Conservation (phyloP, 30 jellyfish, hydroid and myxozoan genomes). For the Hydractinia echinata region DNA sequence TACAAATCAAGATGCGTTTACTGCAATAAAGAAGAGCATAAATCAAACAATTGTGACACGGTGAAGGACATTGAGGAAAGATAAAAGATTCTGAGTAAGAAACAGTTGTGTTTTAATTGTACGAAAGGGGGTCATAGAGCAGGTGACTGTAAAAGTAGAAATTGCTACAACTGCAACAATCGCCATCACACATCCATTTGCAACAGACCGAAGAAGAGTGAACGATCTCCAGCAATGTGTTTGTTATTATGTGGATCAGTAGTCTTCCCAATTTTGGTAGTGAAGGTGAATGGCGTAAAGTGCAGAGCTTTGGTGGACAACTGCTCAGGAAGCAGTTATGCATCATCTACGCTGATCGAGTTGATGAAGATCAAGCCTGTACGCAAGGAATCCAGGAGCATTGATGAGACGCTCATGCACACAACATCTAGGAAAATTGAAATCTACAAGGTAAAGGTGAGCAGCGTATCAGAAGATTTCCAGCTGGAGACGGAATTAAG, state of each 20-base stretch:
- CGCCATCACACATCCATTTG: slow-evolving; percentile 52
- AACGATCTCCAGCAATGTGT: slow-evolving; percentile 23
- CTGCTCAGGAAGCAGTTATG: slow-evolving; percentile 65
- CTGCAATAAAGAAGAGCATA: too few relatives aligned
- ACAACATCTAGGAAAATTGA: background rate
- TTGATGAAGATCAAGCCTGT: slow-evolving; percentile 25
- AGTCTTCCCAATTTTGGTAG: slow-evolving; percentile 40
- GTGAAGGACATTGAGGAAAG: too few relatives aligned
- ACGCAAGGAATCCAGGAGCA: slow-evolving; percentile 36
- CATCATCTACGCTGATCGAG: slow-evolving; percentile 48
- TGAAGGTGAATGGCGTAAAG: slow-evolving; percentile 36
- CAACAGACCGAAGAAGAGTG: slow-evolving; percentile 30
- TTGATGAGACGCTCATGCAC: slow-evolving; percentile 39
- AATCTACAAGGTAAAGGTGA: too few relatives aligned
- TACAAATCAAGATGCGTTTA: too few relatives aligned
- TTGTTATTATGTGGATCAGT: slow-evolving; percentile 37
- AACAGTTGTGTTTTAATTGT: too few relatives aligned
- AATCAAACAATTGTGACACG: too few relatives aligned
- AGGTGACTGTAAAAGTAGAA: too few relatives aligned
- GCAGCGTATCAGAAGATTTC: too few relatives aligned
- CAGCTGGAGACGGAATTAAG: background rate
- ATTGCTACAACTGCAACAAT: too few relatives aligned
- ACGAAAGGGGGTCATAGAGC: too few relatives aligned
- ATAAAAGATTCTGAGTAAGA: too few relatives aligned
- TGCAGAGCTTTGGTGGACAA: slow-evolving; percentile 60